Percentiles rank a stretch among this genome's conserved stretches.
These are phyloP conservation scores for Fabriciana adippe DNA, from an alignment of 2,888 invertebrate species.

Conservation along the genomic window DNA sequence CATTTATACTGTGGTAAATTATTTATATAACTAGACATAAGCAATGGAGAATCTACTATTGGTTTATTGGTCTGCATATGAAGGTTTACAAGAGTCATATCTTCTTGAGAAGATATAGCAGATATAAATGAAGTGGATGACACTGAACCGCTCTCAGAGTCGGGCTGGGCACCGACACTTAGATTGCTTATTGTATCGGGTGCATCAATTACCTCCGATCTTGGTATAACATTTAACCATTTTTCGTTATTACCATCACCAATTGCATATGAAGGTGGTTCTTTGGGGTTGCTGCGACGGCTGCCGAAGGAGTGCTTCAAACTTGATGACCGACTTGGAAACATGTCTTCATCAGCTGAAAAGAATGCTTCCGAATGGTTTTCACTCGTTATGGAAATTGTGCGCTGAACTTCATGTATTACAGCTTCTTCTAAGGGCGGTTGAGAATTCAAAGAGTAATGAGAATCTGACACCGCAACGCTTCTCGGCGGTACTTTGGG, in stretches of 20 bases:
- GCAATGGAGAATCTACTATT: conserved; percentile 95
- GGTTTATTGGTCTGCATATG: conserved; percentile 96
- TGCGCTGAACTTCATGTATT: conserved; percentile 87
- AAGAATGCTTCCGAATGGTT: conserved; percentile 96
- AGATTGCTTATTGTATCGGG: conserved; percentile 72
- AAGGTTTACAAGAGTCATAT: conserved; percentile 94
- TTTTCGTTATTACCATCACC: conserved; percentile 70
- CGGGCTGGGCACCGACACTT: conserved; percentile 76
- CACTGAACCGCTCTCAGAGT: conserved; percentile 90
- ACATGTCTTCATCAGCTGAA: conserved; percentile 95
- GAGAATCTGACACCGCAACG: conserved; percentile 85
- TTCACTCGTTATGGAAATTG: conserved; percentile 93
- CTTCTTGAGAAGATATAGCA: conserved; percentile 95
- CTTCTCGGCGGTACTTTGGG: conserved; percentile 74
- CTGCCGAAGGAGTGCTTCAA: conserved; percentile 84
- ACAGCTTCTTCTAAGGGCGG: conserved; percentile 82
- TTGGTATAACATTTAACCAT: conserved; percentile 66
- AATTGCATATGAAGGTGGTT: conserved; percentile 82
- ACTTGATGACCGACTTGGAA: conserved; percentile 86
- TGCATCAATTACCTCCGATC: conserved; percentile 61
- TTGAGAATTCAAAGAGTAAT: conserved; percentile 84
- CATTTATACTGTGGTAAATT: conserved; percentile 93
- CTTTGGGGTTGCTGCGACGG: conserved; percentile 71
- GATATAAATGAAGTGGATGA: conserved; percentile 94
- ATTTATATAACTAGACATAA: conserved; percentile 97